Evolutionary conservation across 2,797 vertebrate genomes (phyloP), one percentile per base, ranked within the genome.

Genomic region (Silurus aristotelis): DNA sequence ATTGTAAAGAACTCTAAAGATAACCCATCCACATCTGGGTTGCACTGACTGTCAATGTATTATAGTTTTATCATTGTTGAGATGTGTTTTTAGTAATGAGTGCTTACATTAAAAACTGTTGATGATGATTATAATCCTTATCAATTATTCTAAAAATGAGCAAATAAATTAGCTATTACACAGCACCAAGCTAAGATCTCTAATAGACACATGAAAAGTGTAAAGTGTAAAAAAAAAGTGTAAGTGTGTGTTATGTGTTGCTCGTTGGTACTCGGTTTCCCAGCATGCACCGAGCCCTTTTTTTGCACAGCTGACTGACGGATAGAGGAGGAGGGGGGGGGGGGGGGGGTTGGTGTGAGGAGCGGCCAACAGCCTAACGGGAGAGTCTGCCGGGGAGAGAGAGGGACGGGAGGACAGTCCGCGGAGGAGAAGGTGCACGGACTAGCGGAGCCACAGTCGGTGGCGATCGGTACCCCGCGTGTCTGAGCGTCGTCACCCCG

Each of bases 261-360:
- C 19, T 48, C 6, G 4, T 6, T 55, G 25, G 86, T 89, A 97
- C 97, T 97, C 85, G 95, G 95, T 94, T 92, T 96, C 96, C 97
- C 97, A 95, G 90, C 84, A 48, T 93, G 93, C 96, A 94, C 80
- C 88, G 91, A 83, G 86, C 20, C 88, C 88, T 81, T 89, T 73
- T 93, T 93, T 93, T 92, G 91, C 94, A 95, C 94, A 95, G 94
- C 94, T 95, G 95, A 96, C 94, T 93, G 94, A 94, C 95, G 91
- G 63, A 64, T 19, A 27, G 22, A 22, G 9, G 61, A 8, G 61
- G 3, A 4, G 64, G 25, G 1, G 60, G 8, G 60, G 0, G 1
- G 63, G 12, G 1, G 66, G 25, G 60, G 92, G 87, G 90, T 52
- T 52, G 61, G 78, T 20, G 25, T 10, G 17, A 6, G 13, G 15